A percentile compares a stretch with the other conserved stretches of the same genome.
Conservation (phyloP, 2,113 vertebrate genomes). For the Brachionichthys hirsutus region DNA sequence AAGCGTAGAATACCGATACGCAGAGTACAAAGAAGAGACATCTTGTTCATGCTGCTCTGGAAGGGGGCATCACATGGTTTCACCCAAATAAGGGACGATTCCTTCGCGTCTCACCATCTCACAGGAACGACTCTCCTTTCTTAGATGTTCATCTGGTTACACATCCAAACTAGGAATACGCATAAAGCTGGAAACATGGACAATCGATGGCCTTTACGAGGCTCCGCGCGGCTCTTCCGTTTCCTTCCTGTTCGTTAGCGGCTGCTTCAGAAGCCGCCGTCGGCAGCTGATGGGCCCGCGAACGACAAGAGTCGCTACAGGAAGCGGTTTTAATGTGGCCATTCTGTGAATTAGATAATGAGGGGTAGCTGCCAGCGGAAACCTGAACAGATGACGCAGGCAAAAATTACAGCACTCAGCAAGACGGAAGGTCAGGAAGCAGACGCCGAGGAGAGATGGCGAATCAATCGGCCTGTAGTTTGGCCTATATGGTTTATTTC, state of each 20-base stretch:
- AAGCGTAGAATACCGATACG: conserved; percentile 46
- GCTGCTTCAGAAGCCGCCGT: conserved; percentile 34
- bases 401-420: conserved; percentile 44
- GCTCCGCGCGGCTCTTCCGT: neutral
- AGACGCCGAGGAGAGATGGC: conserved; percentile 6
- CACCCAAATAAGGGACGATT: conserved; percentile 5
- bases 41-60: conserved; percentile 41
- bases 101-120: neutral
- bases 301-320: conserved; percentile 45
- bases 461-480: too few relatives aligned
- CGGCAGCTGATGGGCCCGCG: conserved; percentile 42
- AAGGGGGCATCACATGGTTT: conserved; percentile 37
- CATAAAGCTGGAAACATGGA: too few relatives aligned
- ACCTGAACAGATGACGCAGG: conserved; percentile 51
- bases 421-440: conserved; percentile 45
- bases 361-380: conserved; percentile 34
- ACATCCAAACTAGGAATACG: neutral
- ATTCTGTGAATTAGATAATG: conserved; percentile 54
- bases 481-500: too few relatives aligned
- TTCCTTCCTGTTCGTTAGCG: conserved; percentile 10
- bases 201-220: neutral
- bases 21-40: conserved; percentile 33
- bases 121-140: neutral
- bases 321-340: conserved; percentile 58
- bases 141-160: neutral